Evolutionary conservation across 2,888 invertebrate genomes (phyloP), one percentile per base, ranked within the genome.

Genomic region (Tolmerus cingulatus): DNA sequence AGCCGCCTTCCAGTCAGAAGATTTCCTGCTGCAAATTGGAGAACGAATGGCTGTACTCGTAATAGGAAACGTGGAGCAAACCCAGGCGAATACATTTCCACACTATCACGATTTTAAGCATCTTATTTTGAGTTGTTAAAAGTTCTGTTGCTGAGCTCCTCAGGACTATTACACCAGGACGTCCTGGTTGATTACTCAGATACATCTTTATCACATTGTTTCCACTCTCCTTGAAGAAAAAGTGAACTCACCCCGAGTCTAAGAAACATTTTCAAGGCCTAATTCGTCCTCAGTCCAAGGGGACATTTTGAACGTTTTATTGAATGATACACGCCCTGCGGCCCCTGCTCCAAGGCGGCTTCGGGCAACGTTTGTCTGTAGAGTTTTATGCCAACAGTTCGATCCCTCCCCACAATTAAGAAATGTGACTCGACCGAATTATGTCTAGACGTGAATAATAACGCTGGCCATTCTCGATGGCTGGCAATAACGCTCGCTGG

Each of bases 381-480:
- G 66, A 23, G 5, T 66, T 66, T 66, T 66, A 66, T 66, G 19
- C 66, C 14, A 66, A 4, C 19, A 66, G 66, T 66, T 66, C 66
- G 66, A 66, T 66, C 66, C 66, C 66, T 66, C 66, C 66, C 34
- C 76, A 76, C 76, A 76, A 76, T 76, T 76, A 76, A 37, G 76
- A 66, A 66, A 34, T 76, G 76, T 34, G 40, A 76, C 76, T 81
- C 81, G 51, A 51, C 55, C 37, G 51, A 82, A 19, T 34, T 82
- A 37, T 82, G 82, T 82, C 82, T 82, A 82, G 82, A 82, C 82
- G 57, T 66, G 66, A 82, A 46, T 82, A 82, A 57, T 81, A 81
- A 81, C 55, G 23, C 30, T 55, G 81, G 55, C 81, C 51, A 27
- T 81, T 81, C 27, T 23, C 16, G 55, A 81, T 55, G 55, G 55